A percentile compares a stretch with the other conserved stretches of the same genome.
phyloP scores from a whole-genome alignment of 2,888 invertebrate species.

The Galeruca laticollis region DNA sequence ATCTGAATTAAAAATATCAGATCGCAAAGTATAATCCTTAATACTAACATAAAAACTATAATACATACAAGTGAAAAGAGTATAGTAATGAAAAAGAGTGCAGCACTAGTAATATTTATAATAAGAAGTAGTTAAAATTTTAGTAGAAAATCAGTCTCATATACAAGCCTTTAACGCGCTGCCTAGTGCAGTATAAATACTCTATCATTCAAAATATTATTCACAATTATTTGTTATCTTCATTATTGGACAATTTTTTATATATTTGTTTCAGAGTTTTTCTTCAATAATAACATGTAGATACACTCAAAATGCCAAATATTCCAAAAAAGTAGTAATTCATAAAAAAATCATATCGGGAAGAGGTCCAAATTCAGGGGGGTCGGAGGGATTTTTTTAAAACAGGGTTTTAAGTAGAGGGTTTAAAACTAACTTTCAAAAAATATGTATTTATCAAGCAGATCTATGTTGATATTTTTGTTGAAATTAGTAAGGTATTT shows the following conservation, averaged over 20 bases:
- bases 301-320: constrained; percentile 34
- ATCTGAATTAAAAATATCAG: constrained; percentile 7
- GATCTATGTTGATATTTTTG: no score
- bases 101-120: constrained; percentile 47
- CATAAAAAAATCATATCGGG: no score
- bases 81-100: constrained; percentile 44
- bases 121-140: constrained; percentile 54
- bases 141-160: constrained; percentile 64
- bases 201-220: constrained; percentile 39
- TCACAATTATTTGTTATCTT: constrained; percentile 25
- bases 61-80: constrained; percentile 28
- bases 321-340: no score
- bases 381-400: no score
- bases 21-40: background rate
- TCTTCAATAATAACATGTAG: background rate
- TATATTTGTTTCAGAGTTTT: constrained; percentile 23
- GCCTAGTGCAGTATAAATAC: constrained; percentile 41
- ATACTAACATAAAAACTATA: constrained; percentile 21
- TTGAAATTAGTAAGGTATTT: no score
- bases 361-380: no score
- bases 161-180: constrained; percentile 58
- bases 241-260: constrained; percentile 43
- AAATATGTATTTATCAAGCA: no score
- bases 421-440: no score
- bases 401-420: no score